Evolutionary conservation across 1,140 invertebrate species (phyloP).

Genomic region (Lepidurus packardi): DNA sequence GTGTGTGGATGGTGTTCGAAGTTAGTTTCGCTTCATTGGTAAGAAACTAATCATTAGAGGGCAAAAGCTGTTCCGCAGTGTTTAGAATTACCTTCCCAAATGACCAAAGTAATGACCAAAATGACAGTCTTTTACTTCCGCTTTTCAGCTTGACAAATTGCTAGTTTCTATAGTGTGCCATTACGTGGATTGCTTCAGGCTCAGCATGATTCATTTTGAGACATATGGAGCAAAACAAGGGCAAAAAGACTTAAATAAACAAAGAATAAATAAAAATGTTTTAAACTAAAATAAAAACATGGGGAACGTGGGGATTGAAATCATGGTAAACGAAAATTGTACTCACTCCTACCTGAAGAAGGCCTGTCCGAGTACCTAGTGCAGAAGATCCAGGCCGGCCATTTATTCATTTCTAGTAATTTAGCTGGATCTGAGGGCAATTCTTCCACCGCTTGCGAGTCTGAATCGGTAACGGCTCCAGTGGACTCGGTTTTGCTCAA

Average conservation of each 20-base stretch:
- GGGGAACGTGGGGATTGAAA: neutral
- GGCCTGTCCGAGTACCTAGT: conserved; percentile 94
- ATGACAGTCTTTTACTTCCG: too few relatives aligned
- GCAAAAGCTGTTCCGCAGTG: too few relatives aligned
- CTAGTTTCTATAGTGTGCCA: too few relatives aligned
- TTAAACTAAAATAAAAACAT: neutral
- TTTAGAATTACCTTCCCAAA: too few relatives aligned
- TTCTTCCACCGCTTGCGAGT: conserved; percentile 7
- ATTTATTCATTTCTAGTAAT: conserved; percentile 38
- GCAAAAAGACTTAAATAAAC: neutral
- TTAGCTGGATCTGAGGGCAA: conserved; percentile 31
- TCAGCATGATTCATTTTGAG: too few relatives aligned
- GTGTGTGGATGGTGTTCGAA: too few relatives aligned
- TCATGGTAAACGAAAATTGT: conserved; percentile 12
- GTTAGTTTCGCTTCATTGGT: too few relatives aligned
- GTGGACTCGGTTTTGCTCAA: conserved; percentile 12
- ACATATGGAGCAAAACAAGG: neutral
- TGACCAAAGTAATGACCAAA: too few relatives aligned
- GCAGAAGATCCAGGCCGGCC: conserved; percentile 97
- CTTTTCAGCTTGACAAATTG: too few relatives aligned
- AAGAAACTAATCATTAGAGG: too few relatives aligned
- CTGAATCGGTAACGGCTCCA: neutral
- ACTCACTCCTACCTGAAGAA: conserved; percentile 73
- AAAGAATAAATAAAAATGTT: neutral
- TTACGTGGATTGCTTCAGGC: too few relatives aligned